These are phyloP conservation scores for Ormyrus thymus DNA, from an alignment of 2,888 invertebrate genomes.

Conservation along the genomic window DNA sequence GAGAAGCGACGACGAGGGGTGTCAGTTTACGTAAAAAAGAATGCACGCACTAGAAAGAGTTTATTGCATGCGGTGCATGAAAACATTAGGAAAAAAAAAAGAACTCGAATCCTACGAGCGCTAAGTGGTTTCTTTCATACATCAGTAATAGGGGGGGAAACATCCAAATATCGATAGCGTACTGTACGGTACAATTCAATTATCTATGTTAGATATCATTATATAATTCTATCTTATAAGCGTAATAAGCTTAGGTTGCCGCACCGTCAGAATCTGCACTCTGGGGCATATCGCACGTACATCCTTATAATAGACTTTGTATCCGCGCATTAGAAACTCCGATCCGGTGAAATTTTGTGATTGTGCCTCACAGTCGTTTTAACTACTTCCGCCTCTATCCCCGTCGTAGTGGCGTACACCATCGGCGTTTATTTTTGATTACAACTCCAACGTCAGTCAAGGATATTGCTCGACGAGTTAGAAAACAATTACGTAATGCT, in stretches of 20 bases:
- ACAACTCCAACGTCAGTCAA: constrained; percentile 33
- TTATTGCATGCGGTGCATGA: background rate
- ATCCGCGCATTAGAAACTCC: constrained; percentile 20
- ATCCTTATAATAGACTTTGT: constrained; percentile 8
- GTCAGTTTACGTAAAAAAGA: background rate
- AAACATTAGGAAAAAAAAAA: constrained; percentile 28
- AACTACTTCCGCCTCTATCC: background rate
- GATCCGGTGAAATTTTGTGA: constrained; percentile 24
- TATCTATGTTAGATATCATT: constrained; percentile 23
- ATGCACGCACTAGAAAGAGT: background rate
- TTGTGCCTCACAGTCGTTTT: constrained; percentile 47
- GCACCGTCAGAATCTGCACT: constrained; percentile 31
- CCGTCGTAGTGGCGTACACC: background rate
- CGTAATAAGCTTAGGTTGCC: constrained; percentile 34
- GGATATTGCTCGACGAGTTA: constrained; percentile 35
- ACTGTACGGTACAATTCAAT: constrained; percentile 20
- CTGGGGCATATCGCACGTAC: background rate
- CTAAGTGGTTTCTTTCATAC: background rate
- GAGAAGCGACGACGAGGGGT: background rate
- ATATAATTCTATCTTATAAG: constrained; percentile 41
- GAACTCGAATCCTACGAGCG: background rate
- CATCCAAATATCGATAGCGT: constrained; percentile 13
- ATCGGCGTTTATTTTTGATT: constrained; percentile 7
- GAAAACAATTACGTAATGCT: constrained; percentile 40
- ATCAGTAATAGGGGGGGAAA: background rate